These are phyloP conservation scores for Talpa occidentalis DNA, from an alignment of 2,113 vertebrate species.

Conservation along the genomic window DNA sequence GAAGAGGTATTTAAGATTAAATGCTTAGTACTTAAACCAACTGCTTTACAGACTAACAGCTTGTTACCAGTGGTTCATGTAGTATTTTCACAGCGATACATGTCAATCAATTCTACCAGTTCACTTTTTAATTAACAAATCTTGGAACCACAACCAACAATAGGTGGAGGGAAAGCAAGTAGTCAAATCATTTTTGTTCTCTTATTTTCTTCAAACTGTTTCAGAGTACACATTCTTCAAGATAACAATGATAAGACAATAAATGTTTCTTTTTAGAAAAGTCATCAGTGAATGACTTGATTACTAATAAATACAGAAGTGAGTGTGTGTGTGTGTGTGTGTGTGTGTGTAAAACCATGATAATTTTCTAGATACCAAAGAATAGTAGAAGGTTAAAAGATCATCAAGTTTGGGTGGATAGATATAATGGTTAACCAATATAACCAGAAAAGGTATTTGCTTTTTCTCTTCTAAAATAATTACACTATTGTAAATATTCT, in stretches of 20 bases:
- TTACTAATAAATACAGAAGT: neutral
- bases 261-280: neutral
- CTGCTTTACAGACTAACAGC: neutral
- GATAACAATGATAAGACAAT: neutral
- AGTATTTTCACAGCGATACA: constrained; percentile 8
- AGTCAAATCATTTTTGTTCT: neutral
- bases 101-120: neutral
- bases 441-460: neutral
- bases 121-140: neutral
- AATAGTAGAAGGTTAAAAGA: neutral
- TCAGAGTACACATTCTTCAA: neutral
- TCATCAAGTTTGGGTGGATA: neutral
- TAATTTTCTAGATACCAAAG: neutral
- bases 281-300: neutral
- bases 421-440: neutral
- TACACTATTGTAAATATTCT: neutral
- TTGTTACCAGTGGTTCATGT: neutral
- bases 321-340: neutral
- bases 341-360: neutral
- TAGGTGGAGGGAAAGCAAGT: neutral
- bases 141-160: neutral
- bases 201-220: neutral
- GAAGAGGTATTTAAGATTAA: constrained; percentile 25
- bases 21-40: neutral
- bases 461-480: neutral